Conservation (phyloP, 2,797 vertebrate species). For the Psittacula derbiana region DNA sequence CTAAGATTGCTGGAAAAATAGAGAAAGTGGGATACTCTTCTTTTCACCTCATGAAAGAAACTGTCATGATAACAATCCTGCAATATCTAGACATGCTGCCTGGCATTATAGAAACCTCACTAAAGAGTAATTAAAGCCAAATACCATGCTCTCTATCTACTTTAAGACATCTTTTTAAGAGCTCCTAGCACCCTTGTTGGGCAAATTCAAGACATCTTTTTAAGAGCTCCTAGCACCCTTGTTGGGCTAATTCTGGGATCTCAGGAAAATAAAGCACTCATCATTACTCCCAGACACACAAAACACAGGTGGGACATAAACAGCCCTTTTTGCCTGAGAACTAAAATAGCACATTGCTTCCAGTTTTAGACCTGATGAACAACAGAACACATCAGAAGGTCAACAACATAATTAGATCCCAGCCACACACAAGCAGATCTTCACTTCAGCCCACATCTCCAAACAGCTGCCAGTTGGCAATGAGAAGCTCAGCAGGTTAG, state of each 20-base stretch:
- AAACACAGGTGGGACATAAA: background rate
- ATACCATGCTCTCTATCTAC: background rate
- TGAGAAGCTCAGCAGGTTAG: constrained; percentile 31
- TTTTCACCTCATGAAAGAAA: background rate
- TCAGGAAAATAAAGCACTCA: background rate
- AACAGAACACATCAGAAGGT: background rate
- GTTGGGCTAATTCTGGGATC: background rate
- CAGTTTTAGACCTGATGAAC: background rate
- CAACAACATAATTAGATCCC: background rate
- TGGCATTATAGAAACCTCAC: background rate
- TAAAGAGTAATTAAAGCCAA: background rate
- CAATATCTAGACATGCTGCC: background rate
- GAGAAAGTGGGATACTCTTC: background rate
- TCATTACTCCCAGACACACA: background rate
- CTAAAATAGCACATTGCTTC: background rate
- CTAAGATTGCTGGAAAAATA: background rate
- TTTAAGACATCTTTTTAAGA: background rate
- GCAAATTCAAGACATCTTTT: background rate
- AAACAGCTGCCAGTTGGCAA: constrained; percentile 2
- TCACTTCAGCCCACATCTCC: constrained; percentile 5
- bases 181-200: background rate
- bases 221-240: background rate
- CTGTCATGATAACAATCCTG: background rate
- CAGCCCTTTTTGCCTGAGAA: background rate
- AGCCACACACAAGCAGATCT: constrained; percentile 15